These are phyloP conservation scores for Taeniopygia guttata DNA, from an alignment of 2,797 vertebrate species.

Conservation along the genomic window DNA sequence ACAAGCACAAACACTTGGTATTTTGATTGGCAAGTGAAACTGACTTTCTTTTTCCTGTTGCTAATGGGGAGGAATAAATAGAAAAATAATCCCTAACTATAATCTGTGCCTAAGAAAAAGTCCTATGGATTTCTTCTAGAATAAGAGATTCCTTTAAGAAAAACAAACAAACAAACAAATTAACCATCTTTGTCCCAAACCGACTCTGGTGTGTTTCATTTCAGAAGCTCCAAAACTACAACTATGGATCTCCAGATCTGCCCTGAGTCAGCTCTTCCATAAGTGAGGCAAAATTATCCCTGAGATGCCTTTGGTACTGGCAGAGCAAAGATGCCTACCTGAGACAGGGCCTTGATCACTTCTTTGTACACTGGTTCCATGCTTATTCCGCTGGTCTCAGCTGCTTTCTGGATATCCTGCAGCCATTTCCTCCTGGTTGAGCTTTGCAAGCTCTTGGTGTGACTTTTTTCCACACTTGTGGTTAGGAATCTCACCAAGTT, in stretches of 20 bases:
- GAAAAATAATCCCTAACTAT: not conserved
- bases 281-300: not conserved
- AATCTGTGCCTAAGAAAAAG: not conserved
- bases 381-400: conserved; percentile 57
- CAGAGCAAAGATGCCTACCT: conserved; percentile 50
- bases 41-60: not conserved
- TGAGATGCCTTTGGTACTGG: not conserved
- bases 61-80: not conserved
- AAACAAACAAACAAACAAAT: not conserved
- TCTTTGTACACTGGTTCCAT: conserved; percentile 69
- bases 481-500: conserved; percentile 73
- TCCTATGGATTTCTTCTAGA: not conserved
- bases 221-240: not conserved
- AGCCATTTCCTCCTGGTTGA: conserved; percentile 74
- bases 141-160: not conserved
- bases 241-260: not conserved
- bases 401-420: conserved; percentile 61
- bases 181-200: not conserved
- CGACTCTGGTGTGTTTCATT: not conserved
- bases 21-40: conserved; percentile 7
- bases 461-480: conserved; percentile 17
- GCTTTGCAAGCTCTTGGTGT: conserved; percentile 14
- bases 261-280: not conserved
- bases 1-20: not conserved
- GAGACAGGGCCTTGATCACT: conserved; percentile 68